Percentiles rank a stretch among this genome's conserved stretches.
phyloP scores from a whole-genome alignment of 1,140 invertebrate genomes.

The Drosophila leontia region DNA sequence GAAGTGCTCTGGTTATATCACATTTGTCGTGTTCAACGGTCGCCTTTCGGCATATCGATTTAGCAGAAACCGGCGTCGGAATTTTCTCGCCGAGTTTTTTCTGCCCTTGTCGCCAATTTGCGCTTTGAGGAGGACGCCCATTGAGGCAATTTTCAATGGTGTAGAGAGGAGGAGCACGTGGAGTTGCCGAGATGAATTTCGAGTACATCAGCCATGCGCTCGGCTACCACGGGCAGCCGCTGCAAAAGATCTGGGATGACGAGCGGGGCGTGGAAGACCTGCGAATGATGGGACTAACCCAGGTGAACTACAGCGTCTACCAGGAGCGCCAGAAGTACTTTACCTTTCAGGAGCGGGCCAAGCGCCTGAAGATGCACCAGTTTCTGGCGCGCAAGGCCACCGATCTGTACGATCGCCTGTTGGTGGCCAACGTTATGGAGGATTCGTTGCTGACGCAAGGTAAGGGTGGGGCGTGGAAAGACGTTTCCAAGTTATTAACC shows the following conservation, averaged over 20 bases:
- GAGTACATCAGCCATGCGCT: constrained; percentile 88
- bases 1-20: not conserved
- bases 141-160: constrained; percentile 7
- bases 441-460: constrained; percentile 52
- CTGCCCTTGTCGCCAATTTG: not conserved
- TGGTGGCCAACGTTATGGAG: constrained; percentile 86
- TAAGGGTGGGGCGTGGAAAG: not conserved
- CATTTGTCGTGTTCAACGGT: not conserved
- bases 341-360: constrained; percentile 92
- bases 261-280: constrained; percentile 91
- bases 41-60: not conserved
- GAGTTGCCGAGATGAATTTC: constrained; percentile 55
- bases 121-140: constrained; percentile 6
- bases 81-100: not conserved
- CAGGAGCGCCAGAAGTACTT: constrained; percentile 90
- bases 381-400: constrained; percentile 92
- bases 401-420: constrained; percentile 86
- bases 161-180: not conserved
- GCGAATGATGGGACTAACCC: constrained; percentile 88
- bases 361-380: constrained; percentile 92
- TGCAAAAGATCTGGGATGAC: constrained; percentile 93
- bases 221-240: constrained; percentile 93
- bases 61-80: constrained; percentile 5
- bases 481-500: no score
- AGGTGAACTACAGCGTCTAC: constrained; percentile 90